Evolutionary conservation across 2,113 vertebrate species (phyloP).

Genomic region (Taxidea taxus): DNA sequence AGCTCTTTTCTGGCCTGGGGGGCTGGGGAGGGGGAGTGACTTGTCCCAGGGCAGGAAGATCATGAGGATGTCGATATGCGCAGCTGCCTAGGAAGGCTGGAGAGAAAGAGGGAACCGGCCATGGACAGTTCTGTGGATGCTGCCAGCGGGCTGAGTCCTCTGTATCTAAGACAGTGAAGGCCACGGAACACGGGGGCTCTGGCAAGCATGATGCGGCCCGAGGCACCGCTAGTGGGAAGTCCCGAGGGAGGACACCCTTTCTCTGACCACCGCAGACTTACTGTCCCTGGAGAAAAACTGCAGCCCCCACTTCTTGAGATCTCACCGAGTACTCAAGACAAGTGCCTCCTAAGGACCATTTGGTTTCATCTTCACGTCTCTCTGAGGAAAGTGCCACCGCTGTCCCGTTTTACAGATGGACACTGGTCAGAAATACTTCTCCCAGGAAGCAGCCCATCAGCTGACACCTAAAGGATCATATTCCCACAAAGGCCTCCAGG

Average conservation of each 20-base stretch:
- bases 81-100: background rate
- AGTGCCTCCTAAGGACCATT: background rate
- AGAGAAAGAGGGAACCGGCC: background rate
- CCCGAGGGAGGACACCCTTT: background rate
- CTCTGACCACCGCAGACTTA: background rate
- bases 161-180: background rate
- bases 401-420: background rate
- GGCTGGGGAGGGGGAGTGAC: background rate
- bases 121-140: background rate
- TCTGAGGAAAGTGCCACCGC: background rate
- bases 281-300: background rate
- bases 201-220: background rate
- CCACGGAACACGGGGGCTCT: background rate
- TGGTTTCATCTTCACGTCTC: background rate
- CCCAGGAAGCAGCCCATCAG: background rate
- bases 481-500: background rate
- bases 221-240: background rate
- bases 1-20: background rate
- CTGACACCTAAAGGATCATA: background rate
- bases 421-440: background rate
- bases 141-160: background rate
- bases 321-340: background rate
- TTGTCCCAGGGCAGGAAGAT: background rate
- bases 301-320: background rate
- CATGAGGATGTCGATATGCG: fast-evolving